Percentiles rank a stretch among this genome's conserved stretches.
Evolutionary conservation across 2,888 invertebrate species (phyloP).

Genomic region (Tetropium fuscum): DNA sequence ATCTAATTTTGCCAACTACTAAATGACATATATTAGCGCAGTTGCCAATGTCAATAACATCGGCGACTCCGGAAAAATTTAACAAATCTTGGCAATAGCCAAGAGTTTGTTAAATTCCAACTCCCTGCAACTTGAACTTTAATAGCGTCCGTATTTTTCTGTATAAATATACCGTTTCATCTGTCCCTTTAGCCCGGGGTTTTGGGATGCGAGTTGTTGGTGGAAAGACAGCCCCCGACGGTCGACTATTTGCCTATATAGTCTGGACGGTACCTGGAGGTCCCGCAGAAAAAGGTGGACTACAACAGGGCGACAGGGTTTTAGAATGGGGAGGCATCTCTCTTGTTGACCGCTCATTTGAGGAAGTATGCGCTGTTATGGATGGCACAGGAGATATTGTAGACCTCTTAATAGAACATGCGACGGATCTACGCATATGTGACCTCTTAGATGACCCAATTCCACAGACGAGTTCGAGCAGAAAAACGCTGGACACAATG

Average conservation of each 20-base stretch:
- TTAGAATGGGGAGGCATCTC: slow-evolving; percentile 93
- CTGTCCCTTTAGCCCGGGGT: slow-evolving; percentile 77
- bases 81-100: too few relatives aligned
- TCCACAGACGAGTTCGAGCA: slow-evolving; percentile 63
- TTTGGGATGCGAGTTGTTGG: slow-evolving; percentile 96
- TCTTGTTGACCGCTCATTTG: slow-evolving; percentile 91
- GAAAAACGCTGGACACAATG: slow-evolving; percentile 66
- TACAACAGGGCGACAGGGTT: slow-evolving; percentile 91
- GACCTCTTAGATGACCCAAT: slow-evolving; percentile 77
- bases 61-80: too few relatives aligned
- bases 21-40: too few relatives aligned
- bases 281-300: slow-evolving; percentile 89
- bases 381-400: slow-evolving; percentile 82
- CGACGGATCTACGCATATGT: slow-evolving; percentile 78
- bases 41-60: too few relatives aligned
- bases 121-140: too few relatives aligned
- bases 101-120: too few relatives aligned
- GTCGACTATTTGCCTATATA: slow-evolving; percentile 89
- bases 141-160: too few relatives aligned
- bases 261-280: slow-evolving; percentile 94
- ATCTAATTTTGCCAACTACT: too few relatives aligned
- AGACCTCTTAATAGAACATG: slow-evolving; percentile 88
- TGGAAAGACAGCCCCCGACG: slow-evolving; percentile 88
- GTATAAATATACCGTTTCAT: not conserved
- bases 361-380: slow-evolving; percentile 78